Evolutionary conservation across 1,140 invertebrate genomes (phyloP).

Genomic region (Drosophila malerkotliana): DNA sequence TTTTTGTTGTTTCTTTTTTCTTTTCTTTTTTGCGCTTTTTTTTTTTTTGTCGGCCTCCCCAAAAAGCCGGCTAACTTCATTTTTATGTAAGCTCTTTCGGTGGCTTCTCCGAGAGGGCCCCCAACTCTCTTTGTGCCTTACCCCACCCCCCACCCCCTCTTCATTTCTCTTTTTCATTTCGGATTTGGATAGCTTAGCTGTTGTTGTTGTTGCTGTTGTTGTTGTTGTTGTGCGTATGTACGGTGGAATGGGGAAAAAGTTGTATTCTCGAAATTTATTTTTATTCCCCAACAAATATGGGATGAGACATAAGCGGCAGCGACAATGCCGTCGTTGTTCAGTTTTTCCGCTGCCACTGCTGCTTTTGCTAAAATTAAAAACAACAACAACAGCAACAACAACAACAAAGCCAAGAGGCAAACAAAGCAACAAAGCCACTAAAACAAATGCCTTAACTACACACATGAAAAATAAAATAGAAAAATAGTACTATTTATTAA

Average conservation of each 20-base stretch:
- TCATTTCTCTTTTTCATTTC: too few species aligned
- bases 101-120: not conserved
- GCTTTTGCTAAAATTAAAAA: conserved; percentile 69
- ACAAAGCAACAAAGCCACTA: conserved; percentile 16
- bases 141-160: conserved; percentile 8
- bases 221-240: conserved; percentile 26
- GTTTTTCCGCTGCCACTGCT: conserved; percentile 58
- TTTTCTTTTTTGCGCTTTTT: not conserved
- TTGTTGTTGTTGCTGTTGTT: too few species aligned
- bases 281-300: conserved; percentile 66
- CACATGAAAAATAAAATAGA: conserved; percentile 22
- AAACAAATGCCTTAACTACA: not conserved
- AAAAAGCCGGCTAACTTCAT: conserved; percentile 62
- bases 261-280: conserved; percentile 51
- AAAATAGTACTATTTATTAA: not conserved
- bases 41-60: conserved; percentile 9
- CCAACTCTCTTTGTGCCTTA: conserved; percentile 8
- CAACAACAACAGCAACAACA: conserved; percentile 13
- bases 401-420: not conserved
- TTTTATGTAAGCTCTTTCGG: conserved; percentile 24
- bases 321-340: conserved; percentile 62
- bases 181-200: too few species aligned
- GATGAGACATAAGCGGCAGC: conserved; percentile 30
- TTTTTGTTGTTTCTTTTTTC: not conserved
- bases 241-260: conserved; percentile 62